phyloP scores from a whole-genome alignment of 2,113 vertebrate genomes.

The Gulo gulo region DNA sequence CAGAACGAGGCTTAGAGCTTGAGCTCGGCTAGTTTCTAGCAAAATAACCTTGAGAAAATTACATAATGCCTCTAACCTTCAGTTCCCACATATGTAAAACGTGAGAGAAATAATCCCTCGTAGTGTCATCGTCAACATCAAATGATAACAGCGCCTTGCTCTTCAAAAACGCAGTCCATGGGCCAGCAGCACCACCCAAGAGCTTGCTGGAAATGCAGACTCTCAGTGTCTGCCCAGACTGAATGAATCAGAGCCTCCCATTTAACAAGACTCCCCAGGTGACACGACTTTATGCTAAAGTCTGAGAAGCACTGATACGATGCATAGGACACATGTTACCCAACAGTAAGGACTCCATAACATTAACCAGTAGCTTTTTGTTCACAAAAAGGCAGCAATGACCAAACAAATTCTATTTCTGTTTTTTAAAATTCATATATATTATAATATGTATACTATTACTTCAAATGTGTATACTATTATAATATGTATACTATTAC shows the following conservation, averaged over 20 bases:
- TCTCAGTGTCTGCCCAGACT: rapidly evolving
- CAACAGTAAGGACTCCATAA: background rate
- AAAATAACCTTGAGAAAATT: background rate
- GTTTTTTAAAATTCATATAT: background rate
- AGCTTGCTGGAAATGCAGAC: background rate
- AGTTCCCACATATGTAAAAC: background rate
- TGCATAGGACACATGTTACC: background rate
- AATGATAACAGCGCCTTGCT: background rate
- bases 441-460: background rate
- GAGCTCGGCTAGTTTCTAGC: background rate
- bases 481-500: background rate
- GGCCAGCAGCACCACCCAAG: background rate
- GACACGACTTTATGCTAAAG: background rate
- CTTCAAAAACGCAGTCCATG: background rate
- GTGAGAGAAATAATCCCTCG: background rate
- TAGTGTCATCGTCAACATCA: background rate
- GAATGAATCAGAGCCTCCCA: background rate
- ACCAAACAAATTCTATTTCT: background rate
- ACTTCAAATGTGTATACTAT: background rate
- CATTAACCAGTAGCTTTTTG: background rate
- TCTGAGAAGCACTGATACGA: background rate
- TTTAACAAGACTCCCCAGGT: background rate
- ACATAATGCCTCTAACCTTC: background rate
- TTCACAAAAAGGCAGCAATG: background rate
- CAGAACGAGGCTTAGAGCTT: background rate